These are phyloP conservation scores for Polydesmus complanatus DNA, from an alignment of 2,888 invertebrate species.

Conservation along the genomic window DNA sequence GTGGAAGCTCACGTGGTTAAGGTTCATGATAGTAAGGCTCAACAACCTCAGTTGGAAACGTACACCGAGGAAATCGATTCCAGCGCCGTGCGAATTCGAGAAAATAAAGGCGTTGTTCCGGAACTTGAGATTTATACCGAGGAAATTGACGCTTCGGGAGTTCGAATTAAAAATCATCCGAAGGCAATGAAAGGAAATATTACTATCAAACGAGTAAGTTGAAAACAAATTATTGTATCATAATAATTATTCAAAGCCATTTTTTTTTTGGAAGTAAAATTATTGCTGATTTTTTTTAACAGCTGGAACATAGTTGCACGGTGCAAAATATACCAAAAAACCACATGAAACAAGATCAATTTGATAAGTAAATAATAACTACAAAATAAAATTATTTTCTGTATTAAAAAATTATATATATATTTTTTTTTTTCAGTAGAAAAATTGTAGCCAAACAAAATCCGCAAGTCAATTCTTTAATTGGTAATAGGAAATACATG, in stretches of 20 bases:
- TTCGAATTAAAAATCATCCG: constrained; percentile 19
- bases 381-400: too few relatives aligned
- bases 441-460: too few relatives aligned
- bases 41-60: constrained; percentile 13
- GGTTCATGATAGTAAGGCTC: constrained; percentile 16
- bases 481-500: neutral
- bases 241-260: too few relatives aligned
- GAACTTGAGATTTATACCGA: constrained; percentile 20
- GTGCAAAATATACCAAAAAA: too few relatives aligned
- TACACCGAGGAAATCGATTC: constrained; percentile 25
- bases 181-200: constrained; percentile 21
- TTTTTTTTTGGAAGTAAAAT: too few relatives aligned
- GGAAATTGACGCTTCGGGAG: constrained; percentile 22
- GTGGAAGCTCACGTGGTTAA: constrained; percentile 12
- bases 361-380: too few relatives aligned
- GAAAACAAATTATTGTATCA: too few relatives aligned
- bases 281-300: too few relatives aligned
- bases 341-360: too few relatives aligned
- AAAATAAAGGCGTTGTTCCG: constrained; percentile 20
- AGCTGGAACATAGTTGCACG: too few relatives aligned
- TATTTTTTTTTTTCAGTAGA: too few relatives aligned
- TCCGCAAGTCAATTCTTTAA: neutral
- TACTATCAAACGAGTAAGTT: constrained; percentile 12
- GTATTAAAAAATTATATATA: too few relatives aligned
- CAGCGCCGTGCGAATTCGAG: constrained; percentile 24